A percentile compares a stretch with the other conserved stretches of the same genome.
phyloP scores from a whole-genome alignment of 2,888 invertebrate species.

The Cecidostiba fungosa region DNA sequence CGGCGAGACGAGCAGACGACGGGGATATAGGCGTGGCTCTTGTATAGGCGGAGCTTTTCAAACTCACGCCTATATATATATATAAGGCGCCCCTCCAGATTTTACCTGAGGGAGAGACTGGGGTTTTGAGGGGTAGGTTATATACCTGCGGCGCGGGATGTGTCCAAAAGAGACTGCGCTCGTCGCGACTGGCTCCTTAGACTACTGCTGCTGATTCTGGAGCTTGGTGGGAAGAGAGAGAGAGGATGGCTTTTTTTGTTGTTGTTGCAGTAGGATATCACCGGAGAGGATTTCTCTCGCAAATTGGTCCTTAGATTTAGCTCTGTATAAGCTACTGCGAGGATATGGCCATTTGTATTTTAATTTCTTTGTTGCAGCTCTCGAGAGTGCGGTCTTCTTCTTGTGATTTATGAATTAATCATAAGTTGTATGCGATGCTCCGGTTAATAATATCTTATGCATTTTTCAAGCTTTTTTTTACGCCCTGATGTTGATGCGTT shows the following conservation, averaged over 20 bases:
- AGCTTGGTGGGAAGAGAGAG: neutral
- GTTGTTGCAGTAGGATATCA: neutral
- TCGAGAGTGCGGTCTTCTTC: neutral
- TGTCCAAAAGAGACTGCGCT: neutral
- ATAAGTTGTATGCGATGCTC: no score
- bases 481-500: no score
- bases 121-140: neutral
- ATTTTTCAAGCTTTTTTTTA: no score
- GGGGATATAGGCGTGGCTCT: neutral
- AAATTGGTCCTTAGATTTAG: constrained; percentile 42
- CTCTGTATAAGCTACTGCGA: neutral
- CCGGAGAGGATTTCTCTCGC: neutral
- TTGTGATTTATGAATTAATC: neutral
- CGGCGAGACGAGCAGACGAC: neutral
- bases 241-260: neutral
- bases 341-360: neutral
- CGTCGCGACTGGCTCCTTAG: neutral
- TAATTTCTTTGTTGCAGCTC: neutral
- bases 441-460: no score
- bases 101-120: neutral
- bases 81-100: neutral
- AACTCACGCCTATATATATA: no score
- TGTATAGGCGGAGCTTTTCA: neutral
- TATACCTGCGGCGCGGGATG: neutral
- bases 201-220: neutral